phyloP scores from a whole-genome alignment of 2,888 invertebrate species.

The Diarsia mendica region DNA sequence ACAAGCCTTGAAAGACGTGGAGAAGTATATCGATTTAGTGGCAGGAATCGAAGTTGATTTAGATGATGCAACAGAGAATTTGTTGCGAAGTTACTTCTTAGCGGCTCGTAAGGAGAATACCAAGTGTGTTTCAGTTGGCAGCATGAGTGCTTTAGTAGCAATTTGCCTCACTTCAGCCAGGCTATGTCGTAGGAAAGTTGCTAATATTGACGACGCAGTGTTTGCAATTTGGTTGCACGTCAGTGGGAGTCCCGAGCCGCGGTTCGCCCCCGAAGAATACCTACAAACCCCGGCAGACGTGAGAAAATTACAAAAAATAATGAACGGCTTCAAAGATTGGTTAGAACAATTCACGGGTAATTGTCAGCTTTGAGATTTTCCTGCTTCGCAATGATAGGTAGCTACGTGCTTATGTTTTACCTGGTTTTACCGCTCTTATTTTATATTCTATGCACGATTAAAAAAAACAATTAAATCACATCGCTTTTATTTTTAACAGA shows the following conservation, averaged over 20 bases:
- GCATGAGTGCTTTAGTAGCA: constrained; percentile 79
- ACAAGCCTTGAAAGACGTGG: constrained; percentile 75
- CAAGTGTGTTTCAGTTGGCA: constrained; percentile 77
- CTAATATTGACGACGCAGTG: constrained; percentile 82
- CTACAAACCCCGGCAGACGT: constrained; percentile 81
- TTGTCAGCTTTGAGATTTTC: constrained; percentile 59
- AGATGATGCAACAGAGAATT: constrained; percentile 73
- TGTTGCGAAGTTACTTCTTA: constrained; percentile 82
- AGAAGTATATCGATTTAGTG: constrained; percentile 78
- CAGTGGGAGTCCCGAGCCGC: constrained; percentile 81
- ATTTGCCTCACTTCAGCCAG: constrained; percentile 81
- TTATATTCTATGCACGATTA: neutral
- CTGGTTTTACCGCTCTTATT: neutral
- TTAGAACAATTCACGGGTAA: constrained; percentile 79
- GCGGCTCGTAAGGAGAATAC: constrained; percentile 81
- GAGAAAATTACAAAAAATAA: constrained; percentile 77
- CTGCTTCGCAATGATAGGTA: constrained; percentile 23
- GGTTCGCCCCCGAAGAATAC: constrained; percentile 84
- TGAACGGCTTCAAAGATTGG: constrained; percentile 83
- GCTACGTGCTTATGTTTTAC: too few species aligned
- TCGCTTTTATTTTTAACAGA: constrained; percentile 18
- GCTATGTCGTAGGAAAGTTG: constrained; percentile 78
- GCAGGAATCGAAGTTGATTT: constrained; percentile 79
- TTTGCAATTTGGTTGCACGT: constrained; percentile 87
- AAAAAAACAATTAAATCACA: constrained; percentile 4